phyloP scores from a whole-genome alignment of 1,140 invertebrate species.

The Campoletis sonorensis region DNA sequence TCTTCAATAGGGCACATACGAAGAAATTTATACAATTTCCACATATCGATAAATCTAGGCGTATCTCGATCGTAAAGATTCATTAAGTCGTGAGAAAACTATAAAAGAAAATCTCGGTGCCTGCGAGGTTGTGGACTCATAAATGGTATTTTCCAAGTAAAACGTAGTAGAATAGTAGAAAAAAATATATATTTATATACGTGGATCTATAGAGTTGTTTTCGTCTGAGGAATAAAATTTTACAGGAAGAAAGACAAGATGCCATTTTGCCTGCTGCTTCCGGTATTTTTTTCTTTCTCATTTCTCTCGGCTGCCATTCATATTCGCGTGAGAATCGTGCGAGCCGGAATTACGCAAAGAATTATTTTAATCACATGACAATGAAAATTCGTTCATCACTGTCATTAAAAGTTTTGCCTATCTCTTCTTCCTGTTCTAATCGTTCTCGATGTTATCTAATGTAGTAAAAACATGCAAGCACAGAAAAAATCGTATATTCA shows the following conservation, averaged over 20 bases:
- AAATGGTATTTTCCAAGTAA: background rate
- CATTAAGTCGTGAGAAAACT: background rate
- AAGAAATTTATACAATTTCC: background rate
- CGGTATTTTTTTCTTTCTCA: background rate
- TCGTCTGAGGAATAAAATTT: no score
- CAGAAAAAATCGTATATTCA: background rate
- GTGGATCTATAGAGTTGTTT: no score
- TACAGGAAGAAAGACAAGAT: no score
- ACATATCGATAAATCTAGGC: background rate
- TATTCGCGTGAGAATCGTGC: constrained; percentile 1
- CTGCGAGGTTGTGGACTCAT: background rate
- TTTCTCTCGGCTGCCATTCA: background rate
- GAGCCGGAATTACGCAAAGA: background rate
- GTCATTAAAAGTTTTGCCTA: background rate
- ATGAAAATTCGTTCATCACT: background rate
- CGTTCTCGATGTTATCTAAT: no score
- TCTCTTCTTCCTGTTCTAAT: background rate
- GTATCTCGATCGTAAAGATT: background rate
- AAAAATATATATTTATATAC: no score
- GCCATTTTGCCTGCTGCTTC: background rate
- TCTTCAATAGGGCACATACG: background rate
- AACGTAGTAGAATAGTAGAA: background rate
- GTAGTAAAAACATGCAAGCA: background rate
- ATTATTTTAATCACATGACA: constrained; percentile 4
- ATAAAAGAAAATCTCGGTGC: background rate